A percentile compares a stretch with the other conserved stretches of the same genome.
phyloP scores from a whole-genome alignment of 1,140 invertebrate species.

The Mizuhopecten yessoensis region DNA sequence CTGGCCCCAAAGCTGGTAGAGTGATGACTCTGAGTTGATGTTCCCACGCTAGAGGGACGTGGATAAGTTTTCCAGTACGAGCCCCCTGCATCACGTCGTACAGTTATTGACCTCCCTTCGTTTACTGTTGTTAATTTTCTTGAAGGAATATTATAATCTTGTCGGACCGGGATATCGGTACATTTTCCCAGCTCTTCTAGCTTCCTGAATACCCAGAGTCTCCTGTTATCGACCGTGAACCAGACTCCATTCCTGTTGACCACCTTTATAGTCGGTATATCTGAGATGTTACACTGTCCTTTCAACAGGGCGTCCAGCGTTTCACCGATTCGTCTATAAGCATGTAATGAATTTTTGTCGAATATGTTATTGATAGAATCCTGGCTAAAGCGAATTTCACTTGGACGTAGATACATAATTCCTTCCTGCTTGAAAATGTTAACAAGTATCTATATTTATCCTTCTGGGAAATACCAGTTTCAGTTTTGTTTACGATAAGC shows the following conservation, averaged over 20 bases:
- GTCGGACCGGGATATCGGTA: conserved; percentile 36
- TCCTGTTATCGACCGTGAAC: conserved; percentile 57
- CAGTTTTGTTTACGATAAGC: not conserved
- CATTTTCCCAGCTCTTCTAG: conserved; percentile 51
- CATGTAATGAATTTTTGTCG: not conserved
- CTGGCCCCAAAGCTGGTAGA: too few species aligned
- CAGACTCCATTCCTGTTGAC: conserved; percentile 33
- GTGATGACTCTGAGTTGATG: too few species aligned
- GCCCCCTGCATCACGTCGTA: conserved; percentile 56
- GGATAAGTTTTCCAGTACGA: conserved; percentile 39
- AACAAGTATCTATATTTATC: not conserved
- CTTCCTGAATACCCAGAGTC: conserved; percentile 59
- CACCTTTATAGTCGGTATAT: conserved; percentile 51
- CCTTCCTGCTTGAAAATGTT: not conserved
- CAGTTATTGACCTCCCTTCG: conserved; percentile 45
- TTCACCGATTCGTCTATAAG: conserved; percentile 50
- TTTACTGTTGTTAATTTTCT: conserved; percentile 58
- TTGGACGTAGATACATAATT: conserved; percentile 51
- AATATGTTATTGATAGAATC: conserved; percentile 54
- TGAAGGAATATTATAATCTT: not conserved
- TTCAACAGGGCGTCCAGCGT: conserved; percentile 54
- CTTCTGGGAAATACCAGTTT: not conserved
- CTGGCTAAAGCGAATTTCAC: conserved; percentile 59
- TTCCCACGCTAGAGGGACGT: too few species aligned
- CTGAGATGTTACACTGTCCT: not conserved